Base-by-base conservation (phyloP, 2,113 vertebrate species). In the Cebus imitator region DNA sequence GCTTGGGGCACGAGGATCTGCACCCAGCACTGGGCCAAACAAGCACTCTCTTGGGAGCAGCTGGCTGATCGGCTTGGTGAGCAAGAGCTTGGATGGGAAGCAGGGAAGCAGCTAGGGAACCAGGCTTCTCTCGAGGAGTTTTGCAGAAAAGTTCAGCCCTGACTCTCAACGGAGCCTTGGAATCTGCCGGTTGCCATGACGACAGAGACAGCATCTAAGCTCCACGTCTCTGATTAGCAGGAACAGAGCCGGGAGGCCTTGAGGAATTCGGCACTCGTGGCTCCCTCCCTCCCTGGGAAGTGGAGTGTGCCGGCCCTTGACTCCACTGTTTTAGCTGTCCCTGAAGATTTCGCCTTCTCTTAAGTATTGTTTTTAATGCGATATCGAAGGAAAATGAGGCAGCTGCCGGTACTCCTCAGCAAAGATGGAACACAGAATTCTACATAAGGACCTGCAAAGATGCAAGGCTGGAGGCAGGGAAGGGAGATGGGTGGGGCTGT, bases 111-210 rank as follows among this genome's bases (percentile, higher is more conserved):
- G 73, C 87, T 43, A 40, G 84, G 50, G 83, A 91, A 11, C 78
- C 30, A 40, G 37, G 72, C 80, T 40, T 40, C 18, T 91, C 95
- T 76, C 1, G 6, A 70, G 93, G 97, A 97, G 81, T 97, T 96
- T 87, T 79, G 70, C 50, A 12, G 80, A 90, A 64, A 97, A 97
- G 95, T 98, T 97, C 96, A 93, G 81, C 80, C 45, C 90, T 35
- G 72, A 91, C 96, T 95, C 84, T 96, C 93, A 96, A 96, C 87
- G 0, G 72, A 96, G 87, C 91, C 79, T 90, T 10, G 6, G 87
- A 97, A 96, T 96, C 96, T 66, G 66, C 85, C n/a, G 8, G 97
- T 98, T 97, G 92, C 96, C 96, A 97, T 98, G 98, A 83, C 97
- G 2, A 98, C 95, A 0, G 79, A 70, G 81, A 90, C 96, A 1